Percentiles rank a stretch among this genome's conserved stretches.
Conservation (phyloP, 2,888 invertebrate species). For the Notodonta ziczac region DNA sequence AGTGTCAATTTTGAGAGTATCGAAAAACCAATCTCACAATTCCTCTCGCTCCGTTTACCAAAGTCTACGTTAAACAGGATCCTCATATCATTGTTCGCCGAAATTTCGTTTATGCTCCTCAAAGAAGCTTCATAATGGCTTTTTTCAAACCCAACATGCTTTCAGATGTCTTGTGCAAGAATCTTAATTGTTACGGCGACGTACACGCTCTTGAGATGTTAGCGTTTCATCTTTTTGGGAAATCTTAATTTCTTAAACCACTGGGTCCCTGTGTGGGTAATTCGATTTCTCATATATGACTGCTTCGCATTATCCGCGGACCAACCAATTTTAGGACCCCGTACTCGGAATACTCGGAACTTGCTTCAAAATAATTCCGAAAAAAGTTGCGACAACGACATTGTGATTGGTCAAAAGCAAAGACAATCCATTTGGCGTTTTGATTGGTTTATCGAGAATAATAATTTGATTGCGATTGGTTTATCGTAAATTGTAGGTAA, state of each 20-base stretch:
- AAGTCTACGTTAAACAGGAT: conserved; percentile 11
- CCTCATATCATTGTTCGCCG: conserved; percentile 13
- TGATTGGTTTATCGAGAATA: no score
- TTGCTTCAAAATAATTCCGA: no score
- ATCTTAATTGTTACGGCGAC: conserved; percentile 44
- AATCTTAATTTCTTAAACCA: conserved; percentile 53
- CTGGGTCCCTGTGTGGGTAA: conserved; percentile 41
- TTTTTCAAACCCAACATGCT: conserved; percentile 20
- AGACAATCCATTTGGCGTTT: no score
- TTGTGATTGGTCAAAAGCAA: no score
- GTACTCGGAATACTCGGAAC: background rate
- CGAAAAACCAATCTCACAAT: conserved; percentile 31
- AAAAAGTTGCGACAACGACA: no score
- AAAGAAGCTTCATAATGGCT: conserved; percentile 16
- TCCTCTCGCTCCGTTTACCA: conserved; percentile 31
- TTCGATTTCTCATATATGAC: conserved; percentile 47
- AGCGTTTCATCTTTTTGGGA: conserved; percentile 40
- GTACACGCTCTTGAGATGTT: conserved; percentile 33
- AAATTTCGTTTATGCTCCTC: conserved; percentile 22
- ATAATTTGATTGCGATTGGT: no score
- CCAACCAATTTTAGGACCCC: background rate
- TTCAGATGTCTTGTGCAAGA: conserved; percentile 31
- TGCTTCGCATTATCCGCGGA: conserved; percentile 23
- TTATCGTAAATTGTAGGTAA: no score
- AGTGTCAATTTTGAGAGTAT: background rate